phyloP scores from a whole-genome alignment of 2,797 vertebrate species.

The Argya squamiceps region DNA sequence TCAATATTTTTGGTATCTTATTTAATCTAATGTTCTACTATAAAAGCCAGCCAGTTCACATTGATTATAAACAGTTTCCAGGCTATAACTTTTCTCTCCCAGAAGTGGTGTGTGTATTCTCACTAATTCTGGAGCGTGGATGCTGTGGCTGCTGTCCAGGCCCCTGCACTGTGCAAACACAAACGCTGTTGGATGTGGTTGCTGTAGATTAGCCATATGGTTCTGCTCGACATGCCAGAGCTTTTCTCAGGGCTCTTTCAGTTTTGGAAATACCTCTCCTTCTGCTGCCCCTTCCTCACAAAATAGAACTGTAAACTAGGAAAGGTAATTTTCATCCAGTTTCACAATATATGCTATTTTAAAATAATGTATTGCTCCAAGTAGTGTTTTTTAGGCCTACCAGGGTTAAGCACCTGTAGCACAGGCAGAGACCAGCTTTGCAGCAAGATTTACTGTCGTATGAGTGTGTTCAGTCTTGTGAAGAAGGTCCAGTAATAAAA shows the following conservation, averaged over 20 bases:
- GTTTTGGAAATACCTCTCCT: not conserved
- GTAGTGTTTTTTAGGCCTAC: not conserved
- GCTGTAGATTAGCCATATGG: not conserved
- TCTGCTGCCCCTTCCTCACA: not conserved
- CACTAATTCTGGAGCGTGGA: not conserved
- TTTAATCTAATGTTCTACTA: slow-evolving; percentile 44
- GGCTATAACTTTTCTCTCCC: slow-evolving; percentile 21
- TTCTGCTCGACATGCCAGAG: not conserved
- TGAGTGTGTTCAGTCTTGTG: not conserved
- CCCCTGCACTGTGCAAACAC: not conserved
- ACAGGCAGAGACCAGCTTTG: not conserved
- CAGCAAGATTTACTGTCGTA: not conserved
- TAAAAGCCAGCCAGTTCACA: slow-evolving; percentile 19
- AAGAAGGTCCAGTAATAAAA: not conserved
- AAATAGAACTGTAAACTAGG: not conserved
- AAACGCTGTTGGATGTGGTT: not conserved
- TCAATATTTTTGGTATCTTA: slow-evolving; percentile 39
- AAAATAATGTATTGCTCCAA: not conserved
- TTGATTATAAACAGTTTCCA: slow-evolving; percentile 60
- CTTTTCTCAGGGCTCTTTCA: not conserved
- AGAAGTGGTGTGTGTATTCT: not conserved
- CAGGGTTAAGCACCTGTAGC: not conserved
- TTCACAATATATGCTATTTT: not conserved
- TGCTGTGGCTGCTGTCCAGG: not conserved
- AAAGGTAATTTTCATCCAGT: not conserved